Evolutionary conservation across 2,797 vertebrate genomes (phyloP).

Genomic region (Petrocephalus sullivani): DNA sequence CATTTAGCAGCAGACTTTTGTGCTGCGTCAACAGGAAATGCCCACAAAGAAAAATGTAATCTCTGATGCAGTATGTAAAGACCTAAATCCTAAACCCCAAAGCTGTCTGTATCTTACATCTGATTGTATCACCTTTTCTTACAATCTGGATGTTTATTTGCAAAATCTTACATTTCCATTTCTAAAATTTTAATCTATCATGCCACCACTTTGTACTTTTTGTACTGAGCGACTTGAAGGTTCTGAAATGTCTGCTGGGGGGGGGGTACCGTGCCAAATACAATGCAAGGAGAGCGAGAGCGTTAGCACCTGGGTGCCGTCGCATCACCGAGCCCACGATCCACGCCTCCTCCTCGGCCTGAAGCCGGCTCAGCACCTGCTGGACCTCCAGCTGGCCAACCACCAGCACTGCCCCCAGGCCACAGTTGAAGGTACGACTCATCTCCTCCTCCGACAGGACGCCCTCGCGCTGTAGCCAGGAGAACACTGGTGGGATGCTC

Average conservation of each 20-base stretch:
- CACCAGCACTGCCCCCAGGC: constrained; percentile 79
- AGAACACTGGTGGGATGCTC: constrained; percentile 80
- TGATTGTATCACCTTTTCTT: background rate
- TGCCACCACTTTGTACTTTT: background rate
- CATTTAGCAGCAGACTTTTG: background rate
- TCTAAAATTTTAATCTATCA: background rate
- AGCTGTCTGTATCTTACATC: background rate
- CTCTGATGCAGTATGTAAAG: background rate
- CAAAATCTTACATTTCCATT: background rate
- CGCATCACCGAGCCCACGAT: constrained; percentile 71
- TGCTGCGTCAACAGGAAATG: background rate
- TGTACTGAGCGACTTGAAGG: no score
- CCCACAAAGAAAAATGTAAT: background rate
- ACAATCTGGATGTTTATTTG: background rate
- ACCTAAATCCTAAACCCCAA: background rate
- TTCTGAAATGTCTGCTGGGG: background rate
- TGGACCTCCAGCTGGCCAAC: constrained; percentile 67
- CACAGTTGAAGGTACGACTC: constrained; percentile 89
- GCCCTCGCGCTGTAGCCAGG: constrained; percentile 83
- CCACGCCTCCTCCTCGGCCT: constrained; percentile 72
- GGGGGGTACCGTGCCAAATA: background rate
- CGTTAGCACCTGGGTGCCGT: constrained; percentile 63
- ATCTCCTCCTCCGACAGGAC: constrained; percentile 83
- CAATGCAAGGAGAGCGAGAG: background rate
- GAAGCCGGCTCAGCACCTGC: constrained; percentile 67